phyloP scores from a whole-genome alignment of 2,113 vertebrate genomes.

The Sylvia atricapilla region DNA sequence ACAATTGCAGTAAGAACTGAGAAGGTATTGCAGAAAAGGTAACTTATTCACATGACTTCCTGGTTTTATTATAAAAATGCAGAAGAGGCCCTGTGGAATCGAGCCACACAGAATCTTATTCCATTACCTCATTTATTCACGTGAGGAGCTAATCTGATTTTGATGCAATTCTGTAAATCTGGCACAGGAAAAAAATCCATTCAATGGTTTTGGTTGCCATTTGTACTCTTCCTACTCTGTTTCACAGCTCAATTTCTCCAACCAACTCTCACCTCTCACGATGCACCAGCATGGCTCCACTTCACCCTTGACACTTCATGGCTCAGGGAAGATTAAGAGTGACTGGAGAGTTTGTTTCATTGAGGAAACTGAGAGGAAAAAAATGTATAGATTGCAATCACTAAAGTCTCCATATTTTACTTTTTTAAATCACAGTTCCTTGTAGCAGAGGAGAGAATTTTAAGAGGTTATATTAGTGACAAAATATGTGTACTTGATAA shows the following conservation, averaged over 20 bases:
- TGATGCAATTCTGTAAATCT: neutral
- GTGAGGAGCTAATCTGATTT: neutral
- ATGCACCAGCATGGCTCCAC: neutral
- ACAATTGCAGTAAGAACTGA: neutral
- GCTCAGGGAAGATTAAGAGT: neutral
- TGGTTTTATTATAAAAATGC: neutral
- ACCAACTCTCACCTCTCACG: neutral
- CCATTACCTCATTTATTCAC: neutral
- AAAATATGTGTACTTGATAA: neutral
- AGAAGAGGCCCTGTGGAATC: neutral
- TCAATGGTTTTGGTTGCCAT: neutral
- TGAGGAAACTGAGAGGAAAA: neutral
- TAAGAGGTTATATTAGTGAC: neutral
- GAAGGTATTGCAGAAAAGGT: neutral
- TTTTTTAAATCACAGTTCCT: neutral
- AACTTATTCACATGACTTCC: neutral
- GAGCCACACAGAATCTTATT: neutral
- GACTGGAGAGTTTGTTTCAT: neutral
- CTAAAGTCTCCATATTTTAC: neutral
- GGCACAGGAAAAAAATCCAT: neutral
- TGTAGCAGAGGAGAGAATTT: neutral
- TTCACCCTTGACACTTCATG: neutral
- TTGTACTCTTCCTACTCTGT: neutral
- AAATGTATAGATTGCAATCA: neutral
- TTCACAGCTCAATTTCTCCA: neutral